These are phyloP conservation scores for Cephus runcator DNA, from an alignment of 2,888 invertebrate genomes.

Conservation along the genomic window DNA sequence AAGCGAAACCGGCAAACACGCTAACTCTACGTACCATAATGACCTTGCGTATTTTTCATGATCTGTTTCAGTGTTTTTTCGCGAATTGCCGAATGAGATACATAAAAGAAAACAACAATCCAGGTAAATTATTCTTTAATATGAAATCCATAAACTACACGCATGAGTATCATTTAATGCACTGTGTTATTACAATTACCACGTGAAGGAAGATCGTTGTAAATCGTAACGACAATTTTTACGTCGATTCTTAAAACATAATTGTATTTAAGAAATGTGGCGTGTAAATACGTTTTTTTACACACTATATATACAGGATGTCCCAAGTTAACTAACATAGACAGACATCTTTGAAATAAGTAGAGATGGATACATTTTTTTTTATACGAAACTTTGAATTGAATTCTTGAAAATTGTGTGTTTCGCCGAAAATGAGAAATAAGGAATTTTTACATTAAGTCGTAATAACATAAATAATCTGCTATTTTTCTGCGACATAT, in stretches of 20 bases:
- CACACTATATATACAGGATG: no score
- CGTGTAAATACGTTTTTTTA: no score
- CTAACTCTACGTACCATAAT: not conserved
- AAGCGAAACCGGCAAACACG: not conserved
- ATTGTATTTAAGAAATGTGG: no score
- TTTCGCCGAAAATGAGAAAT: no score
- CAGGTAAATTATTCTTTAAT: not conserved
- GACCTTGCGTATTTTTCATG: not conserved
- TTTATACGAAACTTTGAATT: no score
- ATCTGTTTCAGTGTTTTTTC: not conserved
- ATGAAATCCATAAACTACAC: not conserved
- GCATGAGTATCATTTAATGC: not conserved
- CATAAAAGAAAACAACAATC: not conserved
- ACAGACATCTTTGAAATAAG: no score
- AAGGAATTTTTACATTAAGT: no score
- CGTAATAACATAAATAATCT: no score
- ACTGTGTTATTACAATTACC: not conserved
- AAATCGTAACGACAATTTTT: not conserved
- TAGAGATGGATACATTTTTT: no score
- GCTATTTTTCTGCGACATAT: no score
- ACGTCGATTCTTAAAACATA: not conserved
- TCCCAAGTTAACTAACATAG: no score
- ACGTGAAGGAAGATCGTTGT: not conserved
- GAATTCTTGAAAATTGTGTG: no score
- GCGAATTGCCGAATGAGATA: not conserved